A percentile compares a stretch with the other conserved stretches of the same genome.
Evolutionary conservation across 2,113 vertebrate genomes (phyloP).

Genomic region (Calidris pugnax): DNA sequence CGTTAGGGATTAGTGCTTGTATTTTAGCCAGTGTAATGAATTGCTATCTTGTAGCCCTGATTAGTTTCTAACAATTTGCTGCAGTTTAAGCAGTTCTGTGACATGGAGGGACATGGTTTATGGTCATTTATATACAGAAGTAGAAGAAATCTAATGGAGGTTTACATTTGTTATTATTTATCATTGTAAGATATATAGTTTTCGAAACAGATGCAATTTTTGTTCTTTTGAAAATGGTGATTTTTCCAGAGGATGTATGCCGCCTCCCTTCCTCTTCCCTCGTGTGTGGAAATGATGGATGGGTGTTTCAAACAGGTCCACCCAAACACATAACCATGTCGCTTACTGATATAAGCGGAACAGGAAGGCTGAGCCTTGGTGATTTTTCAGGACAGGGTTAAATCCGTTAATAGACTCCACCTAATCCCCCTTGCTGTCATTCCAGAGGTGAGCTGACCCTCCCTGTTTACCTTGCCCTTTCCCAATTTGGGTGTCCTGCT

Average conservation of each 20-base stretch:
- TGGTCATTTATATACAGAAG: neutral
- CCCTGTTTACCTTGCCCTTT: neutral
- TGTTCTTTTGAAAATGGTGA: neutral
- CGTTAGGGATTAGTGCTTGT: neutral
- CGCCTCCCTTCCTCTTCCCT: fast-evolving
- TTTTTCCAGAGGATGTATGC: neutral
- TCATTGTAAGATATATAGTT: neutral
- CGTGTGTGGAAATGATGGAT: fast-evolving
- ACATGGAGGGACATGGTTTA: neutral
- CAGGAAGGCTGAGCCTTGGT: neutral
- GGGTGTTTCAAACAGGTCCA: neutral
- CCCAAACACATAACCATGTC: neutral
- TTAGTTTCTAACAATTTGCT: neutral
- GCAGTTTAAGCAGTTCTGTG: neutral
- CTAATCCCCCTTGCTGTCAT: neutral
- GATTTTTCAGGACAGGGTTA: neutral
- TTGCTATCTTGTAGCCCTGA: neutral
- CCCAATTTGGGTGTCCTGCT: fast-evolving
- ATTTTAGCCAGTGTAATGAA: neutral
- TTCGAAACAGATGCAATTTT: neutral
- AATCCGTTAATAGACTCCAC: neutral
- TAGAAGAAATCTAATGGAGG: neutral
- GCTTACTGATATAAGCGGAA: neutral
- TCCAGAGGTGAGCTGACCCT: neutral
- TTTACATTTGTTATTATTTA: neutral